phyloP scores from a whole-genome alignment of 2,797 vertebrate genomes.

The Morus bassanus region DNA sequence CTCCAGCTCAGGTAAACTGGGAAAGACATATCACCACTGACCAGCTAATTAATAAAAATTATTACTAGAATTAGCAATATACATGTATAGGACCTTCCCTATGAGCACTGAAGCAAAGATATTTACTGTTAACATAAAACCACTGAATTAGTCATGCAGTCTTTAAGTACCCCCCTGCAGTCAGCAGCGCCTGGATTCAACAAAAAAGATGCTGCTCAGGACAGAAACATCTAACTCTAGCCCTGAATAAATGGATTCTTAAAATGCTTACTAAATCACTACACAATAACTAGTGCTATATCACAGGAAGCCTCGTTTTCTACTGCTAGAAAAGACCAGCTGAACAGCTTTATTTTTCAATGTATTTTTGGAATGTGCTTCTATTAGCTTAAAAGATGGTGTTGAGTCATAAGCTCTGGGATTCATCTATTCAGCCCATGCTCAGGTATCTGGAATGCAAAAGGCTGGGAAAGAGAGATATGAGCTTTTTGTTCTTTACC shows the following conservation, averaged over 20 bases:
- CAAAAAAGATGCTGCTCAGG: conserved; percentile 27
- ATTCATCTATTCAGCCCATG: conserved; percentile 36
- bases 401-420: conserved; percentile 51
- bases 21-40: not conserved
- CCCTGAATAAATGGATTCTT: conserved; percentile 50
- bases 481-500: not conserved
- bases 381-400: conserved; percentile 41
- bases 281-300: conserved; percentile 1
- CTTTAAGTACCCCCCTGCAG: not conserved
- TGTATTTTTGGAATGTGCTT: conserved; percentile 58
- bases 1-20: not conserved
- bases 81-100: not conserved
- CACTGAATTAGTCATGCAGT: not conserved
- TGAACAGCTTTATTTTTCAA: conserved; percentile 46
- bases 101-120: not conserved
- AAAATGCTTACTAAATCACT: conserved; percentile 49
- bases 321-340: not conserved
- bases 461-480: conserved; percentile 35
- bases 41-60: not conserved
- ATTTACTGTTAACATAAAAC: not conserved
- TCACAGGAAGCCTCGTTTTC: conserved; percentile 13
- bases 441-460: conserved; percentile 43
- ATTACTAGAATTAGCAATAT: not conserved
- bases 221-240: conserved; percentile 24
- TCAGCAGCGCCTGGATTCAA: not conserved